phyloP scores from a whole-genome alignment of 2,888 invertebrate genomes.

The Cylloceria caligata region DNA sequence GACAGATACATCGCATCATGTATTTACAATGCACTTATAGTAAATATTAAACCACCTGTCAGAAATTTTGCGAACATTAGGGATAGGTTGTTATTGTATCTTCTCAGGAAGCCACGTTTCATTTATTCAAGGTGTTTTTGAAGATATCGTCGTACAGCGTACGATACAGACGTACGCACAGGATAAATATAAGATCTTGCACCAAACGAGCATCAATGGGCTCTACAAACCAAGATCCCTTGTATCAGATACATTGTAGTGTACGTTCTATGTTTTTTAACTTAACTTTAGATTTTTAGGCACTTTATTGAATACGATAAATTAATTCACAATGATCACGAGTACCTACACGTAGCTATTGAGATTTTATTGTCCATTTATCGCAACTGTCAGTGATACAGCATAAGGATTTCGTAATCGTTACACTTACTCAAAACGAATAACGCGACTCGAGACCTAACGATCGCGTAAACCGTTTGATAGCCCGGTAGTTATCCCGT shows the following conservation, averaged over 20 bases:
- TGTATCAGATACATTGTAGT: background rate
- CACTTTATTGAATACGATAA: background rate
- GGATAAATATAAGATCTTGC: background rate
- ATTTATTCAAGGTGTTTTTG: background rate
- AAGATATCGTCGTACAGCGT: slow-evolving; percentile 18
- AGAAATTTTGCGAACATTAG: background rate
- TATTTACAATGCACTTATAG: background rate
- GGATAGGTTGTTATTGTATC: background rate
- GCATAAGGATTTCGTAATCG: background rate
- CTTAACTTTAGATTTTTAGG: too few relatives aligned
- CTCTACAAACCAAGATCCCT: background rate
- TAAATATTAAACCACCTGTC: background rate
- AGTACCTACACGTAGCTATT: background rate
- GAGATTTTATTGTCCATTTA: background rate
- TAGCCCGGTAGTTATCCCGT: background rate
- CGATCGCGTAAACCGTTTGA: slow-evolving; percentile 15
- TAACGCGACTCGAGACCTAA: background rate
- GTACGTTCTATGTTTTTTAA: too few relatives aligned
- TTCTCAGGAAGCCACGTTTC: background rate
- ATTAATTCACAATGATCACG: background rate
- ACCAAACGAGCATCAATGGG: background rate
- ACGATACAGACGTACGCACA: background rate
- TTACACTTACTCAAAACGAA: background rate
- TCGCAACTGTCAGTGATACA: background rate
- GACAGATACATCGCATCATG: background rate